These are phyloP conservation scores for Muraenolepis orangiensis DNA, from an alignment of 2,797 vertebrate species.

Conservation along the genomic window DNA sequence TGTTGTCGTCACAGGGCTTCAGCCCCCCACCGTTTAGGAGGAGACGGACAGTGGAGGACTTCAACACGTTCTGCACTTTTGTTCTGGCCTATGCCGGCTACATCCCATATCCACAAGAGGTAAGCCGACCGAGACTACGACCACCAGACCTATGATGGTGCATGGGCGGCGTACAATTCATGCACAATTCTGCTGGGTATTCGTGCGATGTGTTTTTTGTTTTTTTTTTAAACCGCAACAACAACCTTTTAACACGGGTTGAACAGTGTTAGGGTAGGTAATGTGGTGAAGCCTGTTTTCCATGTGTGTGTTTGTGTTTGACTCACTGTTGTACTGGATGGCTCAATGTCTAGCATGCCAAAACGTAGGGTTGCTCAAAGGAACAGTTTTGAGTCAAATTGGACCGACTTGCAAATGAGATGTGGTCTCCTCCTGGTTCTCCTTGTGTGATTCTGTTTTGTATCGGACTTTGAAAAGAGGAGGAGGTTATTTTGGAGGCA, in stretches of 20 bases:
- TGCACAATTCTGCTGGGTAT: too few species aligned
- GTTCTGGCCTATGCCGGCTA: slow-evolving; percentile 98
- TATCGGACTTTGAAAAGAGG: neutral
- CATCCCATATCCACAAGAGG: slow-evolving; percentile 93
- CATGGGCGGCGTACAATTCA: too few species aligned
- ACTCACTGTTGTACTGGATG: neutral
- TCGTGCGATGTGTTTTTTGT: neutral
- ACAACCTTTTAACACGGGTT: neutral
- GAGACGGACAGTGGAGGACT: slow-evolving; percentile 93
- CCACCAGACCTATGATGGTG: too few species aligned
- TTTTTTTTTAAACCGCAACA: too few species aligned
- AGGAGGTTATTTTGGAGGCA: neutral
- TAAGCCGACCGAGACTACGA: slow-evolving; percentile 64
- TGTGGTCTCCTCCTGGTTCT: neutral
- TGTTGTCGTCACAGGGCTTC: slow-evolving; percentile 63
- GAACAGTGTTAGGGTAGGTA: neutral
- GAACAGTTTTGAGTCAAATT: too few species aligned
- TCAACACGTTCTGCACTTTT: slow-evolving; percentile 98
- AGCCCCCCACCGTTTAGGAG: slow-evolving; percentile 77
- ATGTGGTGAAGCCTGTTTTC: neutral
- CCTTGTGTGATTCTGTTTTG: neutral
- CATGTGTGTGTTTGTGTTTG: neutral
- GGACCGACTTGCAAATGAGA: neutral
- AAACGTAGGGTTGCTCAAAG: neutral
- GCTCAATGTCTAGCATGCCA: neutral